Conservation (phyloP, 1,140 invertebrate genomes). For the Drosophila nigrodunni region DNA sequence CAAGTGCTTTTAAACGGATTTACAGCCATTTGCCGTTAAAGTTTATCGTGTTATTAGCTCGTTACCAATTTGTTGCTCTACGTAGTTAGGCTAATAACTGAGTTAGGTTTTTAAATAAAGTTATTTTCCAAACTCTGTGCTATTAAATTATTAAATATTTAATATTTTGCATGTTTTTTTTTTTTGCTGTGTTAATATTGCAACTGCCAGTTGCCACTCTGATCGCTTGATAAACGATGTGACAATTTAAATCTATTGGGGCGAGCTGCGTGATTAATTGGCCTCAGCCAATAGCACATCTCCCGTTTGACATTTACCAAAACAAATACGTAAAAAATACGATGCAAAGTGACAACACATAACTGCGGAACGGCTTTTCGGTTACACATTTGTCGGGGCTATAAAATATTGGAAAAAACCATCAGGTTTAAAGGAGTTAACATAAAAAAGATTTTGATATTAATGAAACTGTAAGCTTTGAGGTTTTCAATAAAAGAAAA, state of each 20-base stretch:
- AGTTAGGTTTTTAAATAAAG: constrained; percentile 13
- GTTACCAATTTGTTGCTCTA: constrained; percentile 23
- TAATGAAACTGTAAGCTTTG: too few relatives aligned
- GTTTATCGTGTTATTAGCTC: constrained; percentile 57
- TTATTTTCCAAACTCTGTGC: not conserved
- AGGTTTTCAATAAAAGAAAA: too few relatives aligned
- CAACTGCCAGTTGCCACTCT: constrained; percentile 12
- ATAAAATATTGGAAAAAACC: constrained; percentile 66
- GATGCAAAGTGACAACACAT: constrained; percentile 2
- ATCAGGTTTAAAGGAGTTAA: not conserved
- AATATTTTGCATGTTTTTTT: constrained; percentile 42
- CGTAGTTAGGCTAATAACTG: constrained; percentile 48
- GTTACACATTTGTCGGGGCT: constrained; percentile 60
- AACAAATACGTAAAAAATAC: constrained; percentile 55
- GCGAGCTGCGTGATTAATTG: constrained; percentile 72
- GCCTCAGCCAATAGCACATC: constrained; percentile 51
- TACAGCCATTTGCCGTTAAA: constrained; percentile 52
- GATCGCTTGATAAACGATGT: constrained; percentile 73
- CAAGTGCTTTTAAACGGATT: constrained; percentile 53
- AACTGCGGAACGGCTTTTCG: not conserved
- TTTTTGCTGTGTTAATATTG: constrained; percentile 1
- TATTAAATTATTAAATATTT: constrained; percentile 58
- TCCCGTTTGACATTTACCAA: constrained; percentile 48
- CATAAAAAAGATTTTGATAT: too few relatives aligned
- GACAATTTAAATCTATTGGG: constrained; percentile 81